Conservation (phyloP, 2,888 invertebrate genomes). For the Ypsolopha scabrella region DNA sequence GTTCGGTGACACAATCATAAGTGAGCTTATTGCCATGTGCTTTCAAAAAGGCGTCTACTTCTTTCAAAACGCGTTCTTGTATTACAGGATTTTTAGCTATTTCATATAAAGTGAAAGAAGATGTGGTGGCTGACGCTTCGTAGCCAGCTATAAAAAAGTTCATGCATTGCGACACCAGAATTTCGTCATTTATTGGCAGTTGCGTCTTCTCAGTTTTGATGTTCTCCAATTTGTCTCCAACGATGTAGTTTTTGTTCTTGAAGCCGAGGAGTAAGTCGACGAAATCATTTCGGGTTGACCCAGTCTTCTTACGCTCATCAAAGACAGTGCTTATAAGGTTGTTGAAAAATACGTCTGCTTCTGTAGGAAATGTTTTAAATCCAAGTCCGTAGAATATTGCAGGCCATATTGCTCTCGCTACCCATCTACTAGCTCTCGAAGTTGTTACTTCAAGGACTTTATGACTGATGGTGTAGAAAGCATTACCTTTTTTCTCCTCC, state of each 20-base stretch:
- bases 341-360: conserved; percentile 20
- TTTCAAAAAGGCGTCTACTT: conserved; percentile 36
- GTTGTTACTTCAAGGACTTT: conserved; percentile 15
- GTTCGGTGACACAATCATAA: conserved; percentile 50
- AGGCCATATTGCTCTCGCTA: conserved; percentile 24
- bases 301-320: conserved; percentile 7
- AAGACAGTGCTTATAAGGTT: conserved; percentile 4
- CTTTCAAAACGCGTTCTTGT: conserved; percentile 45
- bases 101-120: conserved; percentile 56
- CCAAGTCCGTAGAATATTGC: conserved; percentile 23
- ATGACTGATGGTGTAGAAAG: conserved; percentile 20
- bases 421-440: conserved; percentile 12
- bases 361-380: conserved; percentile 15
- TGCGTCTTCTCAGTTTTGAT: conserved; percentile 13
- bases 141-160: conserved; percentile 64
- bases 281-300: conserved; percentile 13
- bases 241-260: conserved; percentile 10
- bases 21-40: conserved; percentile 38
- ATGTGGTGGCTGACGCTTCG: conserved; percentile 61
- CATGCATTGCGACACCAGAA: conserved; percentile 63
- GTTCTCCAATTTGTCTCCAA: conserved; percentile 12
- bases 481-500: conserved; percentile 17
- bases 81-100: conserved; percentile 48
- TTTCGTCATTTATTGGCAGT: conserved; percentile 37
- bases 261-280: conserved; percentile 13